Conservation (phyloP, 2,797 vertebrate species). For the Macropodus opercularis region DNA sequence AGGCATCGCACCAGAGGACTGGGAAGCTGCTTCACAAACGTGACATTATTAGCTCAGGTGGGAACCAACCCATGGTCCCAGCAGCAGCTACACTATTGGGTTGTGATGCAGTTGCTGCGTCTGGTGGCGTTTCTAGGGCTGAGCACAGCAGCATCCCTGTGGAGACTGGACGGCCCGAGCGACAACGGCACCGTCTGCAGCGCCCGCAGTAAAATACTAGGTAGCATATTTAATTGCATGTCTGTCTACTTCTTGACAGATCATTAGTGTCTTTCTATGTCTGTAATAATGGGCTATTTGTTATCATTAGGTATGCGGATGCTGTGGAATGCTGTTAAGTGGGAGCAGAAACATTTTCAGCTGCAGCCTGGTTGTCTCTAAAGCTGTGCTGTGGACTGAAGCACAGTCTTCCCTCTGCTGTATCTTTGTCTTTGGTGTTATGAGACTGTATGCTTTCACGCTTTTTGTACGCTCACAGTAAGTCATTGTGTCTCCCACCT, state of each 20-base stretch:
- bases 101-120: slow-evolving; percentile 24
- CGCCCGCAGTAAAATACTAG: slow-evolving; percentile 66
- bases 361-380: slow-evolving; percentile 6
- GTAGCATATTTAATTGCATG: slow-evolving; percentile 68
- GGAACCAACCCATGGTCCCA: too few species aligned
- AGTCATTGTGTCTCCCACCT: too few species aligned
- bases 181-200: slow-evolving; percentile 60
- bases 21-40: too few species aligned
- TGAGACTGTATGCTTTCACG: not conserved
- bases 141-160: slow-evolving; percentile 51
- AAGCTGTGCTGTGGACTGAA: slow-evolving; percentile 19
- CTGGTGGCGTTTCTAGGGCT: slow-evolving; percentile 51
- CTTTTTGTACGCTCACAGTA: too few species aligned
- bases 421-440: slow-evolving; percentile 6
- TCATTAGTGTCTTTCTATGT: slow-evolving; percentile 74
- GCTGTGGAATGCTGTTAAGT: slow-evolving; percentile 63
- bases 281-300: slow-evolving; percentile 75
- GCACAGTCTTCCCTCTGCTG: slow-evolving; percentile 2
- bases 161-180: slow-evolving; percentile 39
- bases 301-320: slow-evolving; percentile 74
- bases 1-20: too few species aligned
- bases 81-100: slow-evolving; percentile 25
- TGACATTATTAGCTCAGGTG: too few species aligned
- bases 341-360: slow-evolving; percentile 45
- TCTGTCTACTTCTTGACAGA: slow-evolving; percentile 71